A percentile compares a stretch with the other conserved stretches of the same genome.
Conservation (phyloP, 1,140 invertebrate species). For the Aphelenchoides besseyi region DNA sequence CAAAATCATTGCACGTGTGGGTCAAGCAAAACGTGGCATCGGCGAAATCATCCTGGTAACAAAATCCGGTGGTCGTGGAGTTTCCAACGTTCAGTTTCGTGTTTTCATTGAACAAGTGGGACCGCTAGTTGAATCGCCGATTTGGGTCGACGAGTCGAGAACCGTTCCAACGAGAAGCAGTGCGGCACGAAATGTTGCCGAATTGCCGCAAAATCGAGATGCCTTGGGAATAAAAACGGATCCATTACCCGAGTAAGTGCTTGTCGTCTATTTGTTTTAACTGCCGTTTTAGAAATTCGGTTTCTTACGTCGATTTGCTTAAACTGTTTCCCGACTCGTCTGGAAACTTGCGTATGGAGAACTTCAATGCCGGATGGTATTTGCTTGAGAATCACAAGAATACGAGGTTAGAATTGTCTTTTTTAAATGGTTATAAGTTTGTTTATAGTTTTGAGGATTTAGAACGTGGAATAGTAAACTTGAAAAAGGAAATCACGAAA, state of each 20-base stretch:
- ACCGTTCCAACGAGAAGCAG: slow-evolving; percentile 74
- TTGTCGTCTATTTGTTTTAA: slow-evolving; percentile 12
- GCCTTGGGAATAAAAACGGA: slow-evolving; percentile 80
- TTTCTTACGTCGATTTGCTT: slow-evolving; percentile 65
- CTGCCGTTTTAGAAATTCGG: not conserved
- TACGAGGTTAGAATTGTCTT: slow-evolving; percentile 41
- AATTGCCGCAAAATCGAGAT: slow-evolving; percentile 75
- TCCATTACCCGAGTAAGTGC: not conserved
- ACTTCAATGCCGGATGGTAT: slow-evolving; percentile 92
- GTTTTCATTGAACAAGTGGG: slow-evolving; percentile 64
- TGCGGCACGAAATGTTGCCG: slow-evolving; percentile 77
- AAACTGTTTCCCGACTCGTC: slow-evolving; percentile 82
- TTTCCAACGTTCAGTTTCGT: slow-evolving; percentile 90
- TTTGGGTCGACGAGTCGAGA: slow-evolving; percentile 87
- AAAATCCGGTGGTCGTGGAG: slow-evolving; percentile 80
- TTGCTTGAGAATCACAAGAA: slow-evolving; percentile 85
- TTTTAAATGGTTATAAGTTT: slow-evolving; percentile 4
- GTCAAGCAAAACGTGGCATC: slow-evolving; percentile 77
- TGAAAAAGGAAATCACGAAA: slow-evolving; percentile 42
- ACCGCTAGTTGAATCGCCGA: slow-evolving; percentile 77
- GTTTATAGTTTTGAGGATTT: slow-evolving; percentile 52
- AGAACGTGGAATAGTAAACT: slow-evolving; percentile 48
- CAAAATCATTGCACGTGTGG: slow-evolving; percentile 91
- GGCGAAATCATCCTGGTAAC: slow-evolving; percentile 94
- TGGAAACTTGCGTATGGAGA: slow-evolving; percentile 83